Conservation (phyloP, 2,113 vertebrate genomes). For the Centropus bengalensis region DNA sequence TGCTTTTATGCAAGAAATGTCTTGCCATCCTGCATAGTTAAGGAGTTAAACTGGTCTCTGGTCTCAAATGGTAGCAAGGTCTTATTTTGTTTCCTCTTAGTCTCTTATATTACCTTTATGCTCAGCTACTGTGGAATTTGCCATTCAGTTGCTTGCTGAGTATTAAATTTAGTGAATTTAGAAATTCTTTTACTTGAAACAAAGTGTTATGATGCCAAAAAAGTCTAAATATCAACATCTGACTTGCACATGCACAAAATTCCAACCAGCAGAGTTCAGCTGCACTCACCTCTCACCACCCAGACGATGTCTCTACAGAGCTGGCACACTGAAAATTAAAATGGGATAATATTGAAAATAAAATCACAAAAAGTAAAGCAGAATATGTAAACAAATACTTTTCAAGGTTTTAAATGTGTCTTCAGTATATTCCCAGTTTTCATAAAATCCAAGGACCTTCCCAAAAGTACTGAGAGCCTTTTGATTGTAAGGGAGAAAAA, state of each 20-base stretch:
- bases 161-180: background rate
- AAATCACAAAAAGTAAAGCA: background rate
- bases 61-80: background rate
- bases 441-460: background rate
- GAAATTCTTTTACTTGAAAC: background rate
- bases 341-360: background rate
- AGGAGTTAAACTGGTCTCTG: background rate
- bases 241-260: background rate
- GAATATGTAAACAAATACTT: background rate
- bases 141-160: background rate
- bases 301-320: background rate
- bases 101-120: background rate
- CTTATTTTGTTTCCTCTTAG: background rate
- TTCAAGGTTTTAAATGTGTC: background rate
- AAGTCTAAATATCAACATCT: background rate
- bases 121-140: background rate
- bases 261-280: background rate
- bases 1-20: constrained; percentile 29
- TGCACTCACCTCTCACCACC: background rate
- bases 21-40: background rate
- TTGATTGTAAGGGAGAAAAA: background rate
- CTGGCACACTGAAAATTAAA: background rate
- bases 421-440: background rate
- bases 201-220: background rate
- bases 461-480: background rate